Percentiles rank a stretch among this genome's conserved stretches.
phyloP scores from a whole-genome alignment of 1,140 invertebrate species.

The Trichonephila inaurata region DNA sequence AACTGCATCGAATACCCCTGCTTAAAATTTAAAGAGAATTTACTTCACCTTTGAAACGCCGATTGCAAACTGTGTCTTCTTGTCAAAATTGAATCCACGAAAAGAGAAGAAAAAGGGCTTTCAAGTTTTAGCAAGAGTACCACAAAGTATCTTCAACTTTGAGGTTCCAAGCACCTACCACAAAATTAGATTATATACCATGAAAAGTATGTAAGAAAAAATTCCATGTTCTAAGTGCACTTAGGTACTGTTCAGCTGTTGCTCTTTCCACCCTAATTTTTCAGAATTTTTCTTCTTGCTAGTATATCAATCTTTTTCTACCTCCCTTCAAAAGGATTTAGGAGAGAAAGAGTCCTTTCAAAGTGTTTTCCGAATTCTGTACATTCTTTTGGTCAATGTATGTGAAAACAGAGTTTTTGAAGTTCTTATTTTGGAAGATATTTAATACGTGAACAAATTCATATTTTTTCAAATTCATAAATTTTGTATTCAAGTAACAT shows the following conservation, averaged over 20 bases:
- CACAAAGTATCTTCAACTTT: conserved; percentile 1
- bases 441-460: too few relatives aligned
- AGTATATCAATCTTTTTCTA: neutral
- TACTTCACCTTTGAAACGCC: neutral
- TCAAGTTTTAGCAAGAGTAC: neutral
- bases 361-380: too few relatives aligned
- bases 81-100: neutral
- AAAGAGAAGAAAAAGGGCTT: neutral
- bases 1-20: too few relatives aligned
- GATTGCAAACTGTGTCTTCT: neutral
- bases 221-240: conserved; percentile 14
- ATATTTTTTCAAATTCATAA: too few relatives aligned
- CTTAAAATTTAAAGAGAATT: neutral
- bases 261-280: neutral
- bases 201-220: neutral
- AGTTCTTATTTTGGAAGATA: too few relatives aligned
- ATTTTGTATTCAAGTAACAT: too few relatives aligned
- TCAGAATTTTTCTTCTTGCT: neutral
- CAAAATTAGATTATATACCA: conserved; percentile 10
- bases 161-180: neutral
- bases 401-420: too few relatives aligned
- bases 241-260: neutral
- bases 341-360: neutral
- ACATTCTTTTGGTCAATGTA: too few relatives aligned
- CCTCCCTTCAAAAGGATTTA: neutral